These are phyloP conservation scores for Eremobia ochroleuca DNA, from an alignment of 2,888 invertebrate species.

Conservation along the genomic window DNA sequence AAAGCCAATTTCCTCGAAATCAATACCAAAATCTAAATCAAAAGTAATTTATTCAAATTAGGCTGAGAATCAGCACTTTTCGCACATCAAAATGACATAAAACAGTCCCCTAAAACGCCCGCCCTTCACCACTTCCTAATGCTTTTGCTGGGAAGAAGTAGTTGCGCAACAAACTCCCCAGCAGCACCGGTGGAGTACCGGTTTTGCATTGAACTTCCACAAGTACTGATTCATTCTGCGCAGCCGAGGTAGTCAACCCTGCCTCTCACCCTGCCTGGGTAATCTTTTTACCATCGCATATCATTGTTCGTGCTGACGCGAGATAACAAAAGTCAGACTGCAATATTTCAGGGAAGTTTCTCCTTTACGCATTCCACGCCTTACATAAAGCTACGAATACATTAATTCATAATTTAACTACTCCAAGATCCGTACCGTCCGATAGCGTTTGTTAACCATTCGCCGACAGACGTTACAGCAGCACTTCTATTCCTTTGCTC, in stretches of 20 bases:
- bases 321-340: constrained; percentile 8
- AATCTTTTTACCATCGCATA: background rate
- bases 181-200: background rate
- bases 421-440: constrained; percentile 49
- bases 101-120: background rate
- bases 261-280: background rate
- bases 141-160: background rate
- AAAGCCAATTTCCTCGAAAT: background rate
- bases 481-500: constrained; percentile 31
- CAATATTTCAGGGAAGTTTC: constrained; percentile 16
- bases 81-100: background rate
- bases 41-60: background rate
- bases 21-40: background rate
- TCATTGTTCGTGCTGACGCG: background rate
- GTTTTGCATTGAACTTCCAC: background rate
- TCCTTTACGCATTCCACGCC: constrained; percentile 2
- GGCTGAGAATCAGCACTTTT: background rate
- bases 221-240: background rate
- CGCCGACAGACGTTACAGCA: constrained; percentile 28
- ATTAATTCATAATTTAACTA: constrained; percentile 12
- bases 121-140: background rate
- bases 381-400: constrained; percentile 16
- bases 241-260: background rate
- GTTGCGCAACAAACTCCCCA: background rate
- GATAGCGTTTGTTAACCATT: constrained; percentile 33